A percentile compares a stretch with the other conserved stretches of the same genome.
Conservation (phyloP, 2,113 vertebrate genomes). For the Esox niger region DNA sequence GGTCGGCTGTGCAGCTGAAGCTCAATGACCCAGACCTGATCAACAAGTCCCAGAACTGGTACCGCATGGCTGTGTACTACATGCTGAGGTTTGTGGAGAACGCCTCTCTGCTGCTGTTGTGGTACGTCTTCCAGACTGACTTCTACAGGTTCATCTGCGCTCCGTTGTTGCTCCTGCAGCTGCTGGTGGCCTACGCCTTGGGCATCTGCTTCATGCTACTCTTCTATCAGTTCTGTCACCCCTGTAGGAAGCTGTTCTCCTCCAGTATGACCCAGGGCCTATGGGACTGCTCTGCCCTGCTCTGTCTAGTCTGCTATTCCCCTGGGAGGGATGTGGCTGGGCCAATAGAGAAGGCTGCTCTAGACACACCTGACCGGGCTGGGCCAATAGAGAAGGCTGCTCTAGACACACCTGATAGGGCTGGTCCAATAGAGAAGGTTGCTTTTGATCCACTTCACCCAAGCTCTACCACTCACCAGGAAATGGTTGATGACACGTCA, state of each 20-base stretch:
- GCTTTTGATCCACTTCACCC: conserved; percentile 46
- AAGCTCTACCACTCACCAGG: conserved; percentile 39
- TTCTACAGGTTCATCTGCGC: conserved; percentile 83
- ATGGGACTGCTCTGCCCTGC: conserved; percentile 73
- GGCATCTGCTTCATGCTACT: conserved; percentile 92
- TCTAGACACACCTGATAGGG: conserved; percentile 43
- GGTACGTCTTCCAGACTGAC: conserved; percentile 87
- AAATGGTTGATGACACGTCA: conserved; percentile 42
- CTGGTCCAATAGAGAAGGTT: conserved; percentile 49
- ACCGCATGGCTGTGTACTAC: conserved; percentile 84
- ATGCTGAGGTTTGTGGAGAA: conserved; percentile 91
- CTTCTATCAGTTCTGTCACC: conserved; percentile 96
- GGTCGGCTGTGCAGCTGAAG: conserved; percentile 92
- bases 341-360: conserved; percentile 48
- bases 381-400: conserved; percentile 51
- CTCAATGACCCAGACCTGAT: conserved; percentile 90
- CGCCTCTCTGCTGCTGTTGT: conserved; percentile 83
- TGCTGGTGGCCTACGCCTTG: conserved; percentile 82
- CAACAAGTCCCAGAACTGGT: conserved; percentile 92
- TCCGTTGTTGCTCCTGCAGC: conserved; percentile 82
- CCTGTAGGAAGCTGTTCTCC: conserved; percentile 90
- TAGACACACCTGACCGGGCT: conserved; percentile 47
- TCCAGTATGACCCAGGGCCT: conserved; percentile 81
- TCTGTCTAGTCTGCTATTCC: conserved; percentile 64
- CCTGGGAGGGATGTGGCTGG: conserved; percentile 26